Base-by-base conservation (phyloP, 2,888 invertebrate species). In the Philereme transversata region DNA sequence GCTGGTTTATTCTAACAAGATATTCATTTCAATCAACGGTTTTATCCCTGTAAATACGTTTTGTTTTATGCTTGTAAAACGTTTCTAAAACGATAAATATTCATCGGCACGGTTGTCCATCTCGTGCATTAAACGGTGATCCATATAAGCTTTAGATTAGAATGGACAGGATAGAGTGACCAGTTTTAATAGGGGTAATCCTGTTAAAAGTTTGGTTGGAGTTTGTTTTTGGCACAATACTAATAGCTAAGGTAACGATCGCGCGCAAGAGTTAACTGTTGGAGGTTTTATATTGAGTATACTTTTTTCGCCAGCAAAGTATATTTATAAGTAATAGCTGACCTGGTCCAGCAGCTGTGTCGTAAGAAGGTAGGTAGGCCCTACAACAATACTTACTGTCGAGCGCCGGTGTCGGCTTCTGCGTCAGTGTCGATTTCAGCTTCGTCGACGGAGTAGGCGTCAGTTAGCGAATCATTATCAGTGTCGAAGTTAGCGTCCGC, bases 91-190 rank as follows among this genome's bases (percentile, higher is more conserved):
- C 54, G 74, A 73, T 82, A 75, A 76, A 74, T 87, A 90, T 90
- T 88, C 90, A 79, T 69, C 70, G 83, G 74, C 90, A 90, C 90
- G 90, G 76, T 80, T 79, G 85, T 80, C 86, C 88, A 73, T 75
- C 72, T 70, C 75, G 78, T 79, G 77, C 84, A 85, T 85, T 87
- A 87, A 81, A 81, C 75, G 69, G 65, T 86, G 86, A 88, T 87
- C 88, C 88, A 11, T 58, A 40, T 52, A 56, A 60, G 62, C 55
- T 52, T 43, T 40, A 64, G 70, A 65, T 69, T 67, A 67, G 62
- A 65, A 65, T 55, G 60, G 52, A 57, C 61, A 44, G 45, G 51
- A 52, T 43, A 43, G 46, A 52, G 33, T 51, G 58, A 50, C 5
- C 58, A 61, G 62, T 58, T 64, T 65, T 58, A 66, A 66, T 60